phyloP scores from a whole-genome alignment of 2,797 vertebrate genomes.

The Lepilemur ruficaudatus region DNA sequence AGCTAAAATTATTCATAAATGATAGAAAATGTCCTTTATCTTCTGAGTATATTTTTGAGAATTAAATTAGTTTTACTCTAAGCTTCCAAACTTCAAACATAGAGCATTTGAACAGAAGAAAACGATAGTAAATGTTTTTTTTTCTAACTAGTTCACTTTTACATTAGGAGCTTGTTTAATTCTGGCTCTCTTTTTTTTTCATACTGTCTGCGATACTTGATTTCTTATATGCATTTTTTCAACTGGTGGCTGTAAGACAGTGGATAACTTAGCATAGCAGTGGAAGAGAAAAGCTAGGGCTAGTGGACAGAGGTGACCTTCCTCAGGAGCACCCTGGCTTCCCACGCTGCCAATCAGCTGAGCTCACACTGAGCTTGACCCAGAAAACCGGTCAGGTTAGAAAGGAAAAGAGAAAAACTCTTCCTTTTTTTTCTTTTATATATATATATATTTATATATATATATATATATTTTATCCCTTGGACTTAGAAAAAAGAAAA shows the following conservation, averaged over 20 bases:
- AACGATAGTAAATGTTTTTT: neutral
- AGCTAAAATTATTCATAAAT: neutral
- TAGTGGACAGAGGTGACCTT: neutral
- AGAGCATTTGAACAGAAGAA: neutral
- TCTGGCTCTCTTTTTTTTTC: neutral
- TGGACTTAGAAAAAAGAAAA: neutral
- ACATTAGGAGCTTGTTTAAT: neutral
- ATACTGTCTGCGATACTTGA: neutral
- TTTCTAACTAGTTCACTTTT: neutral
- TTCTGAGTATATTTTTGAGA: neutral
- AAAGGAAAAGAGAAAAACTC: neutral
- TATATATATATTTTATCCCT: neutral
- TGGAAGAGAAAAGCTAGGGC: neutral
- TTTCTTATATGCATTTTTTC: neutral
- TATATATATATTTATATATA: neutral
- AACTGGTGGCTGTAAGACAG: neutral
- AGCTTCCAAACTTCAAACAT: neutral
- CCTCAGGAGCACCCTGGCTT: neutral
- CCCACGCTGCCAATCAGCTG: neutral
- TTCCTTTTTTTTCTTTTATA: neutral
- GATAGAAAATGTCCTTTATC: neutral
- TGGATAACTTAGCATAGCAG: neutral
- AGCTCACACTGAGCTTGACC: slow-evolving; percentile 18
- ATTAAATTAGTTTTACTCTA: neutral
- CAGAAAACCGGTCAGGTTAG: slow-evolving; percentile 16